Evolutionary conservation across 2,888 invertebrate genomes (phyloP).

Genomic region (Ichneumon xanthorius): DNA sequence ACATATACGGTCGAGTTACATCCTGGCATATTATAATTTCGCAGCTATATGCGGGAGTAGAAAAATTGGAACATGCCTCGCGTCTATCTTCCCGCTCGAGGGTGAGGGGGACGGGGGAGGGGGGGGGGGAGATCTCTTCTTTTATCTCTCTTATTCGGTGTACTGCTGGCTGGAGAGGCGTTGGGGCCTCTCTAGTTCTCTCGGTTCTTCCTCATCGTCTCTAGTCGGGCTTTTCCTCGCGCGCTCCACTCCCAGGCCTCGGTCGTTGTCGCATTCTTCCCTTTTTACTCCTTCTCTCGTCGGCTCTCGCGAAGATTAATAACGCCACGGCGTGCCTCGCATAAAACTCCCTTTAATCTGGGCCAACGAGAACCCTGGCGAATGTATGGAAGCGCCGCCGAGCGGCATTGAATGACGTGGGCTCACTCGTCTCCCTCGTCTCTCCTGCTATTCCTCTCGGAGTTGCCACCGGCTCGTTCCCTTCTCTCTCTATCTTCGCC

Average conservation of each 20-base stretch:
- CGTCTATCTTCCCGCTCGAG: conserved; percentile 36
- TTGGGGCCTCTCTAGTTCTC: conserved; percentile 58
- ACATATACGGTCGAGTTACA: conserved; percentile 5
- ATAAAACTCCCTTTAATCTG: conserved; percentile 79
- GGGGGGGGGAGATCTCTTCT: not conserved
- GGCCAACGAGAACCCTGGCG: conserved; percentile 71
- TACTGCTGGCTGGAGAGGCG: conserved; percentile 9
- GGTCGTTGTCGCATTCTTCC: conserved; percentile 49
- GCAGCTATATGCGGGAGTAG: conserved; percentile 25
- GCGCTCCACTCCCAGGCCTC: conserved; percentile 30
- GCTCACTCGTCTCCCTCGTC: conserved; percentile 55
- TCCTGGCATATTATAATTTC: conserved; percentile 32
- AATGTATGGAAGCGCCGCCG: conserved; percentile 61
- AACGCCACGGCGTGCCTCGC: conserved; percentile 74
- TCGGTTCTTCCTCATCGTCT: conserved; percentile 46
- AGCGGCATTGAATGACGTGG: conserved; percentile 65
- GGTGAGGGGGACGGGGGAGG: no score
- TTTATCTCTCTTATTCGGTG: conserved; percentile 48
- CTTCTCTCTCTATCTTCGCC: conserved; percentile 25
- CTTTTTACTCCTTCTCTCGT: conserved; percentile 59
- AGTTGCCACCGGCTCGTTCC: conserved; percentile 48
- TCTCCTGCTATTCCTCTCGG: conserved; percentile 57
- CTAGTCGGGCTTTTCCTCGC: conserved; percentile 54
- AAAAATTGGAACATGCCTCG: conserved; percentile 38
- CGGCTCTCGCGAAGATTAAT: conserved; percentile 78